Conservation (phyloP, 2,797 vertebrate genomes). For the Rousettus madagascariensis region DNA sequence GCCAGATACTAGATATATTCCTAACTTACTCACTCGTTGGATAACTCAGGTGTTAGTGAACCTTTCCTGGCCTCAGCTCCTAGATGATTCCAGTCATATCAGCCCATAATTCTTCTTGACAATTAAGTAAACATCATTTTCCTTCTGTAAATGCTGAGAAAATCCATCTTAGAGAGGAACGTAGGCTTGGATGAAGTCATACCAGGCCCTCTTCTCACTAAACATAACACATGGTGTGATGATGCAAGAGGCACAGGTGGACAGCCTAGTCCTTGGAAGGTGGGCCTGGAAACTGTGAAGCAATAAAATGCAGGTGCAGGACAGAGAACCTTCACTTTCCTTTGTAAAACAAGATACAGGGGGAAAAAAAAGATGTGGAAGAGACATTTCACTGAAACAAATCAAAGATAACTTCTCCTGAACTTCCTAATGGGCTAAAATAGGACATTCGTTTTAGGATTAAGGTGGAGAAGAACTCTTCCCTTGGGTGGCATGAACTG, state of each 20-base stretch:
- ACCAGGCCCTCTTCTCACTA: not conserved
- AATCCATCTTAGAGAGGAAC: not conserved
- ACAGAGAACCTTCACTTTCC: not conserved
- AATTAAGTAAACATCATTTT: not conserved
- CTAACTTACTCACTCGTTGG: not conserved
- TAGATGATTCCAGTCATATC: not conserved
- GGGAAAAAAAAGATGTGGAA: not conserved
- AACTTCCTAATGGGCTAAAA: not conserved
- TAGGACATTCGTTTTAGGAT: not conserved
- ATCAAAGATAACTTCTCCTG: conserved; percentile 23
- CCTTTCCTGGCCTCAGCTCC: not conserved
- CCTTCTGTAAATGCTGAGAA: not conserved
- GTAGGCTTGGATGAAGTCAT: not conserved
- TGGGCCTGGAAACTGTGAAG: not conserved
- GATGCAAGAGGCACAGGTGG: not conserved
- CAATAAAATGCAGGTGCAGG: not conserved
- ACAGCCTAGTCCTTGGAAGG: not conserved
- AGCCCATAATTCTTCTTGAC: not conserved
- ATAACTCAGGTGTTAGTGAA: not conserved
- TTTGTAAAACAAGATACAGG: not conserved
- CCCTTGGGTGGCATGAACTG: not conserved
- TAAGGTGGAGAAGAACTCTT: not conserved
- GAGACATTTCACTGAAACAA: not conserved
- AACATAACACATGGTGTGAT: not conserved
- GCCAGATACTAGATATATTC: not conserved